phyloP scores from a whole-genome alignment of 2,888 invertebrate genomes.

The Hydrotaea cyrtoneurina region DNA sequence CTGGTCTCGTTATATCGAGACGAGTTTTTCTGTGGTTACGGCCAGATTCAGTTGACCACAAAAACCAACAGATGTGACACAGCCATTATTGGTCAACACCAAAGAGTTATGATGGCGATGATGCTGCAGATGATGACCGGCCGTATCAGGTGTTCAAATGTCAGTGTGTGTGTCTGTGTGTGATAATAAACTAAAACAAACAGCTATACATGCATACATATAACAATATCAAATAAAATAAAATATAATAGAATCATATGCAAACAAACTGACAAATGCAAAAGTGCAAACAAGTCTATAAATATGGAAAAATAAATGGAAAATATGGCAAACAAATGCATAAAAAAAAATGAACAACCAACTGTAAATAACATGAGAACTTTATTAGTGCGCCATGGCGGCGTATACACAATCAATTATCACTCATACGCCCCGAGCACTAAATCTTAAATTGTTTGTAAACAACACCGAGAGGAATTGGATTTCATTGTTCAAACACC shows the following conservation, averaged over 20 bases:
- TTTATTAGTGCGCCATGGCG: too few species aligned
- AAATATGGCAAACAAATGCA: neutral
- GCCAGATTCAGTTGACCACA: slow-evolving; percentile 35
- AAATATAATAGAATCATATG: neutral
- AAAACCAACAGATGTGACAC: slow-evolving; percentile 55
- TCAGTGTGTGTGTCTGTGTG: neutral
- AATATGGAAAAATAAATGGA: neutral
- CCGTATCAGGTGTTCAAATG: slow-evolving; percentile 21
- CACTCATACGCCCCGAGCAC: too few species aligned
- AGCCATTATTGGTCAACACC: slow-evolving; percentile 40
- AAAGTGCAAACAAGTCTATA: neutral
- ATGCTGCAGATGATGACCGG: neutral
- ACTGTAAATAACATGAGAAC: too few species aligned
- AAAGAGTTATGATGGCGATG: slow-evolving; percentile 8
- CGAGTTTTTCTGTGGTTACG: slow-evolving; percentile 3
- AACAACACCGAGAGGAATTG: too few species aligned
- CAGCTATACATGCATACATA: too few species aligned
- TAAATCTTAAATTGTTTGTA: too few species aligned
- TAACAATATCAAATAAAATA: neutral
- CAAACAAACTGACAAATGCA: slow-evolving; percentile 5
- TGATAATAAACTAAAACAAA: neutral
- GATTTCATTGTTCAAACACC: too few species aligned
- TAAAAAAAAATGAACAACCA: neutral
- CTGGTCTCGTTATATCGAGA: slow-evolving; percentile 16
- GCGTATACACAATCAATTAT: too few species aligned